Evolutionary conservation across 2,113 vertebrate genomes (phyloP).

Genomic region (Prolemur simus): DNA sequence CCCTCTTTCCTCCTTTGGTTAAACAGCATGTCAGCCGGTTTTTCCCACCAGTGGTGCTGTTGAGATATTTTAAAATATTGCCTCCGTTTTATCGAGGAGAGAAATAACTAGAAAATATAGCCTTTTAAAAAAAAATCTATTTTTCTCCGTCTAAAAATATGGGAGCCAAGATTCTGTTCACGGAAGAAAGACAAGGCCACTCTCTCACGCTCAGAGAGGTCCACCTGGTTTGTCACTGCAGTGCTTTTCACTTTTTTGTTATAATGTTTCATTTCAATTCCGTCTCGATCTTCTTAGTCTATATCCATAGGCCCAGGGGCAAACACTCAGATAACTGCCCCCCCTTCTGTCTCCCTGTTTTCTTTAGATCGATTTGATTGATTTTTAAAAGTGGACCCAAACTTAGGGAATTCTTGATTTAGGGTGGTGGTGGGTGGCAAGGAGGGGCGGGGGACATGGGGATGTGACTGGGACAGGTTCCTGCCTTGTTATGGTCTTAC

Average conservation of each 20-base stretch:
- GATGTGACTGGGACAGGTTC: neutral
- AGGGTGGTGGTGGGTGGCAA: neutral
- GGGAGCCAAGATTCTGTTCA: slow-evolving; percentile 68
- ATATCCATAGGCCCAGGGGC: neutral
- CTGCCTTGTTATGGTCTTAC: neutral
- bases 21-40: slow-evolving; percentile 54
- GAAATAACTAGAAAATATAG: slow-evolving; percentile 70
- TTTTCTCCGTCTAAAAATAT: slow-evolving; percentile 62
- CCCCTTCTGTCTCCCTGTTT: neutral
- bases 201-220: slow-evolving; percentile 26
- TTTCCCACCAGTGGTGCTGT: slow-evolving; percentile 86
- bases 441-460: neutral
- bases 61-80: slow-evolving; percentile 81
- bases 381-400: slow-evolving; percentile 15
- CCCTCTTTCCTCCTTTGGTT: neutral
- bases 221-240: neutral
- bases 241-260: neutral
- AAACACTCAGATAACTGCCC: neutral
- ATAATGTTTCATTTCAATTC: neutral
- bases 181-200: slow-evolving; percentile 54
- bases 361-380: neutral
- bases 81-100: slow-evolving; percentile 88
- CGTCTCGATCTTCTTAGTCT: slow-evolving; percentile 43
- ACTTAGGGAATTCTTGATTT: neutral
- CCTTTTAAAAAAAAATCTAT: slow-evolving; percentile 36